A percentile compares a stretch with the other conserved stretches of the same genome.
Evolutionary conservation across 2,888 invertebrate species (phyloP).

Genomic region (Philonicus albiceps): DNA sequence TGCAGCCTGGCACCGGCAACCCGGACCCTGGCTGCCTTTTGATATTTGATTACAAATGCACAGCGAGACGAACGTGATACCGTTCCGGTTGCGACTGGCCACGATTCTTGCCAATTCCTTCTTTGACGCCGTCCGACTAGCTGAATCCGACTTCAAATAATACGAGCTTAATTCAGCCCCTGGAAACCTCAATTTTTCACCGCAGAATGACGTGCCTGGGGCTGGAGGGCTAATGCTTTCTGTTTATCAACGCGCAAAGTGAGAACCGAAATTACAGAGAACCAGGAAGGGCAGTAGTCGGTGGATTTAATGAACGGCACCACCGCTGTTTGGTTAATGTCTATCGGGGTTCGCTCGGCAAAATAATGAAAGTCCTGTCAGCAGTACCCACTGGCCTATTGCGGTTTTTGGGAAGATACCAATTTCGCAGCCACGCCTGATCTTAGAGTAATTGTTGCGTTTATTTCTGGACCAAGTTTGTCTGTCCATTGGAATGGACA

Average conservation of each 20-base stretch:
- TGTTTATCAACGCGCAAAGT: slow-evolving; percentile 37
- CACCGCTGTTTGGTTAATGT: slow-evolving; percentile 15
- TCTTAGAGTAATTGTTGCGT: slow-evolving; percentile 17
- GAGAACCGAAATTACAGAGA: slow-evolving; percentile 22
- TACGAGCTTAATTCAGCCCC: slow-evolving; percentile 44
- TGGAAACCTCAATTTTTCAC: slow-evolving; percentile 23
- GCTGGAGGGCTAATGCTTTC: background rate
- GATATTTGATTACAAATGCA: slow-evolving; percentile 39
- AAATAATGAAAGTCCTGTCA: slow-evolving; percentile 22
- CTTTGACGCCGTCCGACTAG: background rate
- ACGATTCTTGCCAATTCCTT: slow-evolving; percentile 10
- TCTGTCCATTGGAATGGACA: background rate
- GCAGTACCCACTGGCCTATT: slow-evolving; percentile 12
- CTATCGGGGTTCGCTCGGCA: slow-evolving; percentile 1
- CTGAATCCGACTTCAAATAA: slow-evolving; percentile 41
- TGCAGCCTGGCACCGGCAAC: background rate
- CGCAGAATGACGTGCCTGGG: slow-evolving; percentile 25
- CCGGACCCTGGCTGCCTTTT: background rate
- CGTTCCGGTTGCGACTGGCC: background rate
- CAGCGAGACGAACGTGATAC: slow-evolving; percentile 22
- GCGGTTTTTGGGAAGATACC: background rate
- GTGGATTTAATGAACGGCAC: slow-evolving; percentile 25
- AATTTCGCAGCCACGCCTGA: background rate
- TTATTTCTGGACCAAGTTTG: background rate
- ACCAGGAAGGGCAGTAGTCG: background rate